Evolutionary conservation across 2,888 invertebrate species (phyloP), one percentile per base, ranked within the genome.

Genomic region (Cyclophora albipunctata): DNA sequence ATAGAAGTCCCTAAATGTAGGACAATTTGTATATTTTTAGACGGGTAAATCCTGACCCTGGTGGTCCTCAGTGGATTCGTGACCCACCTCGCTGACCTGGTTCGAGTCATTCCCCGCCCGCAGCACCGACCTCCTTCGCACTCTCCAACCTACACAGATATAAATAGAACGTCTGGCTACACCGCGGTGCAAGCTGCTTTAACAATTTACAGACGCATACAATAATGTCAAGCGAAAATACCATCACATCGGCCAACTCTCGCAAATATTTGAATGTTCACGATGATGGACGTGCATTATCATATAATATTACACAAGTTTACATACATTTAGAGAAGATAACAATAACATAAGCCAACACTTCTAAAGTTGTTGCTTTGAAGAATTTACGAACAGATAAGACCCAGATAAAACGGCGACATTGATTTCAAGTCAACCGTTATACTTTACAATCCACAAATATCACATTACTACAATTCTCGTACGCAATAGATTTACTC

Each of bases 31-130:
- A 5, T 34, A 43, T 43, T 64, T 58, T 63, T 55, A 53, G 62
- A 53, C 46, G 49, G 48, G 55, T 34, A 43, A 50, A 60, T 64
- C 69, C 69, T 76, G 76, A 71, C 75, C 72, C 68, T 72, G 71
- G 64, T 59, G 55, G 45, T 37, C 37, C 37, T 5, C 37, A 4
- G 37, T 37, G 37, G 5, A 37, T 37, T 37, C 55, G 60, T 68
- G 79, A 76, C 83, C 79, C 73, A 73, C 62, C 76, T 78, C 66
- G 71, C 67, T 84, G 81, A 84, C 86, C 84, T 66, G 77, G 72
- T 73, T 84, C 51, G 62, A 53, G 48, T 47, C 49, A 53, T 45
- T 57, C 62, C 57, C 65, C 64, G 59, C 63, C 66, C 63, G 58
- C 4, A 4, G 59, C 62, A 66, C 60, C 75, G 75, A 77, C 75